Base-by-base conservation (phyloP, 2,888 invertebrate genomes). In the Scrobipalpa atriplicella region DNA sequence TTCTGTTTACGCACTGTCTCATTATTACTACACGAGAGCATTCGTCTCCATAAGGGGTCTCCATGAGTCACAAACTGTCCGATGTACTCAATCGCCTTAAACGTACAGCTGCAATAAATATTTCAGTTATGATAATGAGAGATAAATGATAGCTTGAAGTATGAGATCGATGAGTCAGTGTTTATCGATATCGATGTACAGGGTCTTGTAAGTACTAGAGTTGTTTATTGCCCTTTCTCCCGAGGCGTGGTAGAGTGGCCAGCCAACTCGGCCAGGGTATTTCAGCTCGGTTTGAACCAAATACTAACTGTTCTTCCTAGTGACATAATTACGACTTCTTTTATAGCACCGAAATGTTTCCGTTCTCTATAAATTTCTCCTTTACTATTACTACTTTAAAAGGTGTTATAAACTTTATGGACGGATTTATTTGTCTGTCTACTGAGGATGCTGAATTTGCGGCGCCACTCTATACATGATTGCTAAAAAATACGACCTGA, bases 211-310 rank as follows among this genome's bases (percentile, higher is more conserved):
- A 2, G 19, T 21, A 51, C 52, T 70, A 65, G 63, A 69, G 38
- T 71, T 52, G 64, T 64, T 64, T 56, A 41, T 56, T 18, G 56
- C 41, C 64, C 36, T 43, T 62, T 51, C 36, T 67, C 69, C 70
- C 71, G 76, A 71, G 71, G 71, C 68, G 73, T 83, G 82, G 81
- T 75, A 80, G 74, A 70, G 67, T 71, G 69, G 72, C 72, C 71
- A 72, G 90, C 89, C 86, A 90, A 90, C 81, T 89, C 86, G 87
- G 88, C 85, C 89, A 81, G 71, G 74, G 69, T 86, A 86, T 88
- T 87, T 84, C 75, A 79, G 78, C 78, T 74, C 75, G 47, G 41
- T 62, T 75, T 68, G 73, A 72, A 74, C 73, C 68, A 70, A 38
- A 75, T 70, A 70, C 68, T 72, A 72, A 70, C 71, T 73, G 72